Base-by-base conservation (phyloP, 2,888 invertebrate genomes). In the Pachymerium ferrugineum region DNA sequence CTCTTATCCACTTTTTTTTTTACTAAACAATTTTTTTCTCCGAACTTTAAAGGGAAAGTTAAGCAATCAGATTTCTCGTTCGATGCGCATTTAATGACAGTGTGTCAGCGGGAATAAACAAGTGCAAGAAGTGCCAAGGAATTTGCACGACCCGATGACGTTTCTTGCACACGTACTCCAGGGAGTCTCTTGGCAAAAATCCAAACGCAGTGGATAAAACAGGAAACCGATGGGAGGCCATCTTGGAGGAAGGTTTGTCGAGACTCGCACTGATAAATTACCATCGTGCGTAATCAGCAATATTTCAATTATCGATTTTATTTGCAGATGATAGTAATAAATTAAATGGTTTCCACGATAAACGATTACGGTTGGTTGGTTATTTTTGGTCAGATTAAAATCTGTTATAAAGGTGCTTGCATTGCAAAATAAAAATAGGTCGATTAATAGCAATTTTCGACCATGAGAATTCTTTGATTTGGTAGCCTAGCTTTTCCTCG, bases 1-100 rank as follows among this genome's bases (percentile, higher is more conserved):
- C n/a, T n/a, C n/a, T n/a, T n/a, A n/a, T n/a, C n/a, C n/a, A n/a
- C n/a, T 3, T 10, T 28, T 4, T 54, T 54, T 14, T 4, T 25
- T 54, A 10, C 4, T 3, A 54, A 22, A 22, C 19, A 10, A 54
- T 22, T 25, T 22, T 10, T n/a, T 5, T 5, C 12, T 22, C 8
- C 28, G 14, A 62, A 12, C 28, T 25, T 62, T 28, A 62, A 62
- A 62, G 62, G 3, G 25, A 28, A 62, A 62, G 25, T 62, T 25
- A 28, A 28, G 62, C 62, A 62, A 28, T 28, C 62, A 22, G 62
- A 62, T 62, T 62, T 54, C 38, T 16, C 16, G 12, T 38, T 38
- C 54, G 62, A 62, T 62, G 62, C 62, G 62, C 62, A 62, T 62
- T 62, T 62, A 62, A 62, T 62, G 62, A 62, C 62, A 62, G 25